phyloP scores from a whole-genome alignment of 2,888 invertebrate species.

The Dilophus febrilis region DNA sequence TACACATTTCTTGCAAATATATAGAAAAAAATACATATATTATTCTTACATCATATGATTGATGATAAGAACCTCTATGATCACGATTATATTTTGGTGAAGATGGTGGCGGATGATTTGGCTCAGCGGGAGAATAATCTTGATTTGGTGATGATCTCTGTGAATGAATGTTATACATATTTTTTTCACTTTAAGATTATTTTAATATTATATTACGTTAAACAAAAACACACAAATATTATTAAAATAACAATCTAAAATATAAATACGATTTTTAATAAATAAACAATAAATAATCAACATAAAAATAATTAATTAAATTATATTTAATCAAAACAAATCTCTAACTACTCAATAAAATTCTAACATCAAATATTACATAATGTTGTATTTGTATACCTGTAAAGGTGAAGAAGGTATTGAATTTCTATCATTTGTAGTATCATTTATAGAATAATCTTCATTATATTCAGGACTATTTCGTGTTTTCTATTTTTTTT shows the following conservation, averaged over 20 bases:
- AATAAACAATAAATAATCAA: not conserved
- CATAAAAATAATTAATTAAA: not conserved
- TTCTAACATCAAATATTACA: not conserved
- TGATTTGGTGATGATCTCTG: slow-evolving; percentile 17
- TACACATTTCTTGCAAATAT: no score
- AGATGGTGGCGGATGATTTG: slow-evolving; percentile 24
- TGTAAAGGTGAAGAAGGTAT: slow-evolving; percentile 23
- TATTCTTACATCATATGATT: slow-evolving; percentile 29
- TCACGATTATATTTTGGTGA: slow-evolving; percentile 25
- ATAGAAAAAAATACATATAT: no score
- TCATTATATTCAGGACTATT: slow-evolving; percentile 30
- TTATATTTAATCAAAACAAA: not conserved
- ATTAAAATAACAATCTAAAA: not conserved
- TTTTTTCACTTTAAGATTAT: no score
- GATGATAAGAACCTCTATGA: slow-evolving; percentile 26
- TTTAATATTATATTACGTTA: no score
- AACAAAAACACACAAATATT: no score
- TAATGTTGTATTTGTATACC: slow-evolving; percentile 18
- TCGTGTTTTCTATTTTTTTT: slow-evolving; percentile 23
- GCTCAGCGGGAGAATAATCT: slow-evolving; percentile 20
- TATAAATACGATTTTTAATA: not conserved
- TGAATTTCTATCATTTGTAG: slow-evolving; percentile 17
- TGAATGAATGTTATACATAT: no score
- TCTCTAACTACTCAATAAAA: not conserved
- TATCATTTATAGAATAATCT: slow-evolving; percentile 20